Percentiles rank a stretch among this genome's conserved stretches.
Conservation (phyloP, 2,113 vertebrate species). For the Paramisgurnus dabryanus region DNA sequence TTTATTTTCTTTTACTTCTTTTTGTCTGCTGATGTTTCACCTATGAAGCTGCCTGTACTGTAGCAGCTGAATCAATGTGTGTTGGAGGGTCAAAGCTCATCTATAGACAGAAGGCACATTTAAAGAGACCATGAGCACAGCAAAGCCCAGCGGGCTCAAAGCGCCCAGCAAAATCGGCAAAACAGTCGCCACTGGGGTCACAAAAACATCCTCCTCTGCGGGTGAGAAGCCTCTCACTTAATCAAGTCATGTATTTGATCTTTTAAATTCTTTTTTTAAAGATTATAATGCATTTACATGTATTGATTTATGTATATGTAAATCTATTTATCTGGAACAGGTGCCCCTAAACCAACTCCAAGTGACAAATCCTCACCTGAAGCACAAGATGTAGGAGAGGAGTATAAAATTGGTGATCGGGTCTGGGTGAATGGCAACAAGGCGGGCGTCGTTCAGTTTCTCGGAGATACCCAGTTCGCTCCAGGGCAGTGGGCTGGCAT, state of each 20-base stretch:
- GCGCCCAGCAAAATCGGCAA: conserved; percentile 89
- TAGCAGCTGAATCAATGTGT: conserved; percentile 66
- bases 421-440: conserved; percentile 99
- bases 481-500: conserved; percentile 98
- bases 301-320: no score
- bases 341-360: conserved; percentile 71
- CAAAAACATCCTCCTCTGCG: conserved; percentile 75
- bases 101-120: conserved; percentile 58
- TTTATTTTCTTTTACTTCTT: conserved; percentile 58
- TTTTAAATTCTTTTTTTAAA: no score
- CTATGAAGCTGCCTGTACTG: conserved; percentile 34
- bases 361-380: conserved; percentile 63
- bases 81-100: conserved; percentile 57
- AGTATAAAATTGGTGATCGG: conserved; percentile 89
- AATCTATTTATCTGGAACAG: not conserved
- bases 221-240: conserved; percentile 65
- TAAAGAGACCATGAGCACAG: conserved; percentile 84
- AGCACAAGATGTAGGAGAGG: conserved; percentile 72
- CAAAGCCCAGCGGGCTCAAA: conserved; percentile 94
- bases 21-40: not conserved
- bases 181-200: conserved; percentile 69
- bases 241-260: no score
- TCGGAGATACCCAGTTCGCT: conserved; percentile 96
- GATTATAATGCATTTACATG: no score
- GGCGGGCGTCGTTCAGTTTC: conserved; percentile 90